Conservation (phyloP, 1,140 invertebrate genomes). For the Odontomachus brunneus region DNA sequence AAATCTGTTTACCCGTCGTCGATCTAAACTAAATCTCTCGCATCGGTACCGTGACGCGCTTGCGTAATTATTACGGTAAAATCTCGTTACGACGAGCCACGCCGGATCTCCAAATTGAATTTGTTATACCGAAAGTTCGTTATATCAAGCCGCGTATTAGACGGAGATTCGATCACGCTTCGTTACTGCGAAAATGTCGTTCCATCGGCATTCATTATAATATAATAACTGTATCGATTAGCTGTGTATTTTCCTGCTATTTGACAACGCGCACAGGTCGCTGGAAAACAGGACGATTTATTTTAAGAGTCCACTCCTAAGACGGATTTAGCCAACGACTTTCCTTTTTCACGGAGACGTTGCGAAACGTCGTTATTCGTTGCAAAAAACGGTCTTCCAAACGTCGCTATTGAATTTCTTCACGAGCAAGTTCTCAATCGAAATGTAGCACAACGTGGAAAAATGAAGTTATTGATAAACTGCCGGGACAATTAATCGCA, state of each 20-base stretch:
- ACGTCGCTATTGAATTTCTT: too few relatives aligned
- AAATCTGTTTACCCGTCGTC: slow-evolving; percentile 34
- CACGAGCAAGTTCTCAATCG: too few relatives aligned
- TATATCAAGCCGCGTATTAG: slow-evolving; percentile 61
- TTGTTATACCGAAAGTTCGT: slow-evolving; percentile 56
- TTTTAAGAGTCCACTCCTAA: neutral
- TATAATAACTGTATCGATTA: slow-evolving; percentile 43
- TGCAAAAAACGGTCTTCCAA: too few relatives aligned
- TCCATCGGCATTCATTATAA: slow-evolving; percentile 47
- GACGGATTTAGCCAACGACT: neutral
- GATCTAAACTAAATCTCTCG: slow-evolving; percentile 43
- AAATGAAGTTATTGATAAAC: too few relatives aligned
- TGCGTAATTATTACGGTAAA: slow-evolving; percentile 55
- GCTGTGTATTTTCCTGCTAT: slow-evolving; percentile 26
- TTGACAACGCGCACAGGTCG: neutral
- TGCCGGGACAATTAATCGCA: too few relatives aligned
- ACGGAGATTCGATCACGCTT: slow-evolving; percentile 51
- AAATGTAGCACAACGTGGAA: too few relatives aligned
- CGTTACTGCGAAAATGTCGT: slow-evolving; percentile 52
- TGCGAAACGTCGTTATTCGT: too few relatives aligned
- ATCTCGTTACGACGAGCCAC: slow-evolving; percentile 49
- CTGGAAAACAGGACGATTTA: slow-evolving; percentile 16
- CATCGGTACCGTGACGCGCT: slow-evolving; percentile 37
- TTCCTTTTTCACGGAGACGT: too few relatives aligned
- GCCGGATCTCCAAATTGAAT: slow-evolving; percentile 54